Evolutionary conservation across 2,797 vertebrate species (phyloP).

Genomic region (Alca torda): DNA sequence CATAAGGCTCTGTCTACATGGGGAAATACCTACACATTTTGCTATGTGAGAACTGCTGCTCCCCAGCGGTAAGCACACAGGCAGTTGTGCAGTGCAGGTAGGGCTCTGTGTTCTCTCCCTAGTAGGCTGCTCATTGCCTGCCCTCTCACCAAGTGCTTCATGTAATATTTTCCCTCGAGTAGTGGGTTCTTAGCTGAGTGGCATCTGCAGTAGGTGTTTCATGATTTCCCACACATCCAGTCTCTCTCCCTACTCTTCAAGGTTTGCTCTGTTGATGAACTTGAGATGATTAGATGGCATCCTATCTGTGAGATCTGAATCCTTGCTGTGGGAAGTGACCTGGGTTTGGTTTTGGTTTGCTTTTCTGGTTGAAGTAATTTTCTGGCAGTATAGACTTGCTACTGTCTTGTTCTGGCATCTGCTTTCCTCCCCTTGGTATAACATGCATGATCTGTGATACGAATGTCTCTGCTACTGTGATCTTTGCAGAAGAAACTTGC

Average conservation of each 20-base stretch:
- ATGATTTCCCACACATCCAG: background rate
- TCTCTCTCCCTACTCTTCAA: background rate
- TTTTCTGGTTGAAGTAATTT: background rate
- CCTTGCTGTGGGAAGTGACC: background rate
- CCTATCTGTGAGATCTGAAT: background rate
- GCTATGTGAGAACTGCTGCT: background rate
- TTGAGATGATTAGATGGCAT: background rate
- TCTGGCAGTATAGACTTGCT: background rate
- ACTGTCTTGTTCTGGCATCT: background rate
- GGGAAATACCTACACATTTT: background rate
- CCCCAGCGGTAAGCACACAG: accelerated
- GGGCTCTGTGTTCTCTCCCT: background rate
- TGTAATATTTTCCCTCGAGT: background rate
- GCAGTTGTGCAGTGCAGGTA: background rate
- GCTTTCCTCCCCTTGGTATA: background rate
- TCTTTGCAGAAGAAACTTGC: background rate
- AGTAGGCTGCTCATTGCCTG: background rate
- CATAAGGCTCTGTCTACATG: background rate
- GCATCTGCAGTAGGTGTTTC: background rate
- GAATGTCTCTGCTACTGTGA: background rate
- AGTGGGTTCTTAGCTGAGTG: background rate
- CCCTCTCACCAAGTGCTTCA: background rate
- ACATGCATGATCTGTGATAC: background rate
- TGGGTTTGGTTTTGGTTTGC: background rate
- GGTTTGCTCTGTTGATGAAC: background rate